Base-by-base conservation (phyloP, 2,113 vertebrate species). In the Manacus vitellinus region DNA sequence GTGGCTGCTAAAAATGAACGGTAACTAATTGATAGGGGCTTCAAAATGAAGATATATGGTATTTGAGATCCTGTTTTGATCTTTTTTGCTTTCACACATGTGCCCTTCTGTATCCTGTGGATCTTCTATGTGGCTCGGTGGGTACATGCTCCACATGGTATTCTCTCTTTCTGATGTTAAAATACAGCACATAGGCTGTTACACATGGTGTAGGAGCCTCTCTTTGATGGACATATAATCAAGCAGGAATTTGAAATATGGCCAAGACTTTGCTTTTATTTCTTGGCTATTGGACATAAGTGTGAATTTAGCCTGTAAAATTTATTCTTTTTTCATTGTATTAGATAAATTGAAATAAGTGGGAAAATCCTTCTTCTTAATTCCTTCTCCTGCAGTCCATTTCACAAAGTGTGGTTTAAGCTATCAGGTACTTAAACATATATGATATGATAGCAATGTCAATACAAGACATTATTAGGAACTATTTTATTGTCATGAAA, bases 241-340 rank as follows among this genome's bases (percentile, higher is more conserved):
- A 97, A 86, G 94, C 85, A 96, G 80, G 85, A 97, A 92, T 95
- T 91, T 97, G 94, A 97, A 97, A 96, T 94, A 96, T 90, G 95
- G 79, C 90, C 94, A 97, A 97, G 89, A 93, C 59, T 95, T 95
- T 72, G 95, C 95, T 95, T 95, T 97, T 95, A 96, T 97, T 97
- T 95, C 92, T 94, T 90, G 68, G 37, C 88, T 93, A 83, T 91
- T 72, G 71, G 89, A 93, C 73, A 5, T 94, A 88, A 95, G 89
- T 85, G 74, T 91, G 85, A 95, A 87, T 95, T 86, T 92, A 96
- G 61, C 54, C 85, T 82, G 81, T 59, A 94, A 85, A 97, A 96
- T 93, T 78, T 92, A 92, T 93, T 90, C 85, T 44, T 73, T 83
- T 63, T 95, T 93, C 79, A 89, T 81, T 84, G 56, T 75, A 66